A percentile compares a stretch with the other conserved stretches of the same genome.
These are phyloP conservation scores for Lontra canadensis DNA, from an alignment of 2,113 vertebrate species.

Conservation along the genomic window DNA sequence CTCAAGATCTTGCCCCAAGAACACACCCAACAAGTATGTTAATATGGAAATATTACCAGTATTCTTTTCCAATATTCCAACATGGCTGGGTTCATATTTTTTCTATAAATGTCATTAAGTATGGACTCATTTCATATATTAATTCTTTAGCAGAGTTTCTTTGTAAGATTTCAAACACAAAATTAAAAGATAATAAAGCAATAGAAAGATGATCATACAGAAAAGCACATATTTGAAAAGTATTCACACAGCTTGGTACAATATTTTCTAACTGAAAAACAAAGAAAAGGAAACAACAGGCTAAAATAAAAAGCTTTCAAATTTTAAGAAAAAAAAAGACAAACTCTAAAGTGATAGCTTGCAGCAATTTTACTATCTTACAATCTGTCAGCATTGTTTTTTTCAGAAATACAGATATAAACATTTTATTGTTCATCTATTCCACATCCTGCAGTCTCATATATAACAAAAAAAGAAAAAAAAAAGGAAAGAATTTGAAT, in stretches of 20 bases:
- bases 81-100: background rate
- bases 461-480: background rate
- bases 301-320: background rate
- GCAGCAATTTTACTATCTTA: background rate
- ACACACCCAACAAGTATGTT: background rate
- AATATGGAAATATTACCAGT: background rate
- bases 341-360: slow-evolving; percentile 5
- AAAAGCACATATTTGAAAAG: slow-evolving; percentile 1
- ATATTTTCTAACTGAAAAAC: slow-evolving; percentile 1
- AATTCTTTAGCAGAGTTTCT: background rate
- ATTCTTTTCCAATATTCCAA: background rate
- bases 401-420: slow-evolving; percentile 2
- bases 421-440: background rate
- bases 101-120: background rate
- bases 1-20: background rate
- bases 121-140: background rate
- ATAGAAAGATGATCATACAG: background rate
- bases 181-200: background rate
- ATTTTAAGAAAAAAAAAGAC: background rate
- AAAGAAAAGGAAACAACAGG: background rate
- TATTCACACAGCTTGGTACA: background rate
- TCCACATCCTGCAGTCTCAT: background rate
- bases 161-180: background rate
- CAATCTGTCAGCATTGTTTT: background rate
- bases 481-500: background rate